Base-by-base conservation (phyloP, 2,797 vertebrate genomes). In the Varecia variegata region DNA sequence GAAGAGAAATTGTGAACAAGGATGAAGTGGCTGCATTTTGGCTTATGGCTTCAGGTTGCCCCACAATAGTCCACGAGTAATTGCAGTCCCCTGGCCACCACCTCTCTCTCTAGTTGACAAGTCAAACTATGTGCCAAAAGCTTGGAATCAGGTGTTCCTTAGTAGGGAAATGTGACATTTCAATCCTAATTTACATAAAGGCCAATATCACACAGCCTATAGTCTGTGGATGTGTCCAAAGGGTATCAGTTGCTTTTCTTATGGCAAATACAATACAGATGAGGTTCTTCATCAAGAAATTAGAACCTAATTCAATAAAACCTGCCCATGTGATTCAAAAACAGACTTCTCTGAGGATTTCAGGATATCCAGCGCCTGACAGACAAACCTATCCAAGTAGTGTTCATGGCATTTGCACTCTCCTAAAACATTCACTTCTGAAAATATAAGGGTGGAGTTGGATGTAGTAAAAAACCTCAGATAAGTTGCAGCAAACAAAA, bases 271-370 rank as follows among this genome's bases (percentile, higher is more conserved):
- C n/a, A 94, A 80, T 14, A 87, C 54, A 94, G 35, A 96, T 91
- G 83, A 96, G 30, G 35, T 70, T 86, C 68, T 80, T 89, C 93
- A 40, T 89, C 83, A 94, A 93, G 87, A 93, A 97, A 94, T 80
- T 83, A 95, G 62, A 97, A 95, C 43, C 74, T 83, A 94, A 95
- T 86, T 96, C 86, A 90, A 79, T 91, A 90, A 90, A 88, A 91
- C 43, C 32, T 94, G 84, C 50, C 86, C 79, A 67, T 27, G 40
- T 45, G 40, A 70, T 86, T 96, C 38, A 94, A 87, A 89, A 94
- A 50, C 43, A 83, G 17, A 76, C 70, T 94, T 88, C 73, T 76
- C 23, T 80, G 43, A 68, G 40, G 71, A 87, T 92, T 93, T 93
- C 84, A 76, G 12, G 23, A 95, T 92, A 60, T 76, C 89, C 71